These are phyloP conservation scores for Scolopax rusticola DNA, from an alignment of 2,797 vertebrate species.

Conservation along the genomic window DNA sequence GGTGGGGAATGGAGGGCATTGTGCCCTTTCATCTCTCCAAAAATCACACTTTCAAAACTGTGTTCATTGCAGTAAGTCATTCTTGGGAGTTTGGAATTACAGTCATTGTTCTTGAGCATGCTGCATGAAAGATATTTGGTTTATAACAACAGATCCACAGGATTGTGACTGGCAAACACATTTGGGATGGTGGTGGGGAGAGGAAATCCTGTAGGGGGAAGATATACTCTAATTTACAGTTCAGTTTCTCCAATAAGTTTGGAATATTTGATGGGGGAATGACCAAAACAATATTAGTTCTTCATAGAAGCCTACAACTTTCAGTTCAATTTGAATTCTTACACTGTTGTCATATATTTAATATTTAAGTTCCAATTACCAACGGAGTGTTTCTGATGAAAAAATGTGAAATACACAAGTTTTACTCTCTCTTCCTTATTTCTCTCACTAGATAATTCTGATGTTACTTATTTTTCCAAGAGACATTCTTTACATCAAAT, in stretches of 20 bases:
- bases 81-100: background rate
- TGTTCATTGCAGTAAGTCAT: background rate
- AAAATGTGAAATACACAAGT: background rate
- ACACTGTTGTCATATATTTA: background rate
- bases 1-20: background rate
- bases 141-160: background rate
- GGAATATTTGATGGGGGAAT: background rate
- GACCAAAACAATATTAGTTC: background rate
- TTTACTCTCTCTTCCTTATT: background rate
- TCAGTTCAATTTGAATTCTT: background rate
- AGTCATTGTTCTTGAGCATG: background rate
- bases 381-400: background rate
- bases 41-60: background rate
- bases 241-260: background rate
- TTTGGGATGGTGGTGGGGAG: background rate
- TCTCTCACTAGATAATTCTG: background rate
- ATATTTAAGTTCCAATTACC: background rate
- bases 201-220: background rate
- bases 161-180: background rate
- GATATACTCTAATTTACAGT: background rate
- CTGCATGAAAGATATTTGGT: background rate
- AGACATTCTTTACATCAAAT: background rate
- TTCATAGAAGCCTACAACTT: background rate
- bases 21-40: background rate
- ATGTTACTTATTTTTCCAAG: background rate